A percentile compares a stretch with the other conserved stretches of the same genome.
These are phyloP conservation scores for Tribolium castaneum DNA, from an alignment of 1,140 invertebrate genomes.

Conservation along the genomic window DNA sequence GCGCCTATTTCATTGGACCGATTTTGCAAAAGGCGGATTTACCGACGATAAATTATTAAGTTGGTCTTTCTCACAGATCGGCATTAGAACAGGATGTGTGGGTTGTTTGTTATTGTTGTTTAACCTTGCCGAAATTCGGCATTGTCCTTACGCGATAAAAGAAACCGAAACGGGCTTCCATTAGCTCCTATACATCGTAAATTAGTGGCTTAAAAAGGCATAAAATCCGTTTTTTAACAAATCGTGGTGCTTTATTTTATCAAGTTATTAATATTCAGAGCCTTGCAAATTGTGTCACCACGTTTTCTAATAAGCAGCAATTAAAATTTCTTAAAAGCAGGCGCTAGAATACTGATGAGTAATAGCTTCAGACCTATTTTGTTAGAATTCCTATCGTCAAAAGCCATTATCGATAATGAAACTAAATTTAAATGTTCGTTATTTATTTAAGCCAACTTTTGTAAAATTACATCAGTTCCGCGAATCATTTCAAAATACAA, in stretches of 20 bases:
- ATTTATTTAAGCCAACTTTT: neutral
- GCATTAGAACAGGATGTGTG: constrained; percentile 17
- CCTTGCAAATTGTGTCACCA: neutral
- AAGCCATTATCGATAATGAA: neutral
- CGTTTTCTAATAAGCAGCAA: neutral
- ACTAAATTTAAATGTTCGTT: neutral
- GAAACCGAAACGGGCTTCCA: neutral
- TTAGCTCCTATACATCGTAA: neutral
- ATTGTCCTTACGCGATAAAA: constrained; percentile 26
- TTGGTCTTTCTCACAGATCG: constrained; percentile 2
- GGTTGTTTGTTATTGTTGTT: constrained; percentile 35
- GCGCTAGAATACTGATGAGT: neutral
- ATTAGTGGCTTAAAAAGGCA: constrained; percentile 19
- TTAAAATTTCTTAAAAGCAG: neutral
- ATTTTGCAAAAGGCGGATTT: constrained; percentile 30
- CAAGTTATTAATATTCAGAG: neutral
- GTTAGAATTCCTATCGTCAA: too few relatives aligned
- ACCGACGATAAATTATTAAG: constrained; percentile 12
- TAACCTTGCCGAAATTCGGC: constrained; percentile 20
- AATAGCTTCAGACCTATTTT: neutral
- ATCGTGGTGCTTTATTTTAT: too few relatives aligned
- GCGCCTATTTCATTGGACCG: constrained; percentile 9
- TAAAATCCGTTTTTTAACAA: neutral
- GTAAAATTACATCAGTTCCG: neutral
- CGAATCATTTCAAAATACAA: neutral